These are phyloP conservation scores for Acronicta psi DNA, from an alignment of 2,888 invertebrate genomes.

Conservation along the genomic window DNA sequence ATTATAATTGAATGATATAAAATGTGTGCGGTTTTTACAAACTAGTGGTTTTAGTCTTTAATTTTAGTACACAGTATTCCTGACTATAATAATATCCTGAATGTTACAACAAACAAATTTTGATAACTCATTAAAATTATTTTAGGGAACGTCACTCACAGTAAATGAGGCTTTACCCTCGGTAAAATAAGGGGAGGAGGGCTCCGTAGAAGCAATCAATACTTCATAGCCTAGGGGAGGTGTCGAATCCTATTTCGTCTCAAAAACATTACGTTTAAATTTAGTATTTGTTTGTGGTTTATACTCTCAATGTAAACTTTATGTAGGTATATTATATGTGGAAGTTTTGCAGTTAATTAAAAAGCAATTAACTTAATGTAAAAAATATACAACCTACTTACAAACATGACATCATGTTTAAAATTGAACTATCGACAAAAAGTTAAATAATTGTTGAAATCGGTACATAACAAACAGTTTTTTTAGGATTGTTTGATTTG, in stretches of 20 bases:
- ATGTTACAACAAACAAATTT: slow-evolving; percentile 11
- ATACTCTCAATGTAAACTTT: neutral
- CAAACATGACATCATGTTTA: neutral
- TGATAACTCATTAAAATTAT: slow-evolving; percentile 39
- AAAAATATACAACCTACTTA: neutral
- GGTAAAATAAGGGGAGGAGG: slow-evolving; percentile 18
- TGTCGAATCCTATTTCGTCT: slow-evolving; percentile 4
- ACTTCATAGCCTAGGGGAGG: slow-evolving; percentile 34
- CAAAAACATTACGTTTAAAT: neutral
- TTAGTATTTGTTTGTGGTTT: no score
- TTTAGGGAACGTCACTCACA: slow-evolving; percentile 34
- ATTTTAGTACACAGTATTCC: neutral
- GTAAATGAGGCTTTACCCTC: slow-evolving; percentile 25
- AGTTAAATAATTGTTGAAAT: no score
- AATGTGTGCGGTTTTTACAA: neutral
- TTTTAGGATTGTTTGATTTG: no score
- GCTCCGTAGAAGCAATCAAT: slow-evolving; percentile 36
- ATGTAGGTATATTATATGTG: neutral
- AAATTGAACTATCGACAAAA: slow-evolving; percentile 11
- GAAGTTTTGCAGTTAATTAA: neutral
- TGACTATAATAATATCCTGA: neutral
- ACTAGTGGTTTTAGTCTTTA: neutral
- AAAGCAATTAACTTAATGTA: slow-evolving; percentile 2
- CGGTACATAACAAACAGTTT: no score
- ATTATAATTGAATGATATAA: neutral